Conservation (phyloP, 2,888 invertebrate genomes). For the Lasius fuliginosus region DNA sequence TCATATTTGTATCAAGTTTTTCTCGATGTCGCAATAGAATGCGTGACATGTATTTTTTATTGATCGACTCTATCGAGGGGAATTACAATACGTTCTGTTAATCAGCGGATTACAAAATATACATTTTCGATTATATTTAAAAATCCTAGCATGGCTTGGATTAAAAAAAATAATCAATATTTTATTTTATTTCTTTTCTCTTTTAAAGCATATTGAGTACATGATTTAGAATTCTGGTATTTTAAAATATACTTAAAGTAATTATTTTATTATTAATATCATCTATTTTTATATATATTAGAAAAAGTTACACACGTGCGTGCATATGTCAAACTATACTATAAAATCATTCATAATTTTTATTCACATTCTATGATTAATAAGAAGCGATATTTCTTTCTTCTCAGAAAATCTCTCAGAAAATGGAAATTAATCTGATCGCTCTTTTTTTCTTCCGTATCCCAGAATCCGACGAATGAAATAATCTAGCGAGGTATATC, state of each 20-base stretch:
- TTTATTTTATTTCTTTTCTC: background rate
- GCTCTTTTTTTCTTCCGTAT: slow-evolving; percentile 13
- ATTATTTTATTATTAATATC: background rate
- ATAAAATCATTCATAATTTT: background rate
- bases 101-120: slow-evolving; percentile 4
- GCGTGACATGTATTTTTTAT: slow-evolving; percentile 15
- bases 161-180: background rate
- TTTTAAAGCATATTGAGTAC: background rate
- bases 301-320: too few relatives aligned
- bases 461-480: slow-evolving; percentile 21
- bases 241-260: background rate
- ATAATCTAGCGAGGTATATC: slow-evolving; percentile 63
- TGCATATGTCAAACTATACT: background rate
- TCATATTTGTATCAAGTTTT: slow-evolving; percentile 15
- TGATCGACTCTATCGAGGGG: background rate
- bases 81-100: slow-evolving; percentile 12
- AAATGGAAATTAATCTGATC: slow-evolving; percentile 41
- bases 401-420: background rate
- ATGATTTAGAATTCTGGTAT: background rate
- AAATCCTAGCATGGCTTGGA: background rate
- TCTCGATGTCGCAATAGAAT: slow-evolving; percentile 3
- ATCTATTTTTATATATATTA: background rate
- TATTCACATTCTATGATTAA: background rate
- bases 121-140: background rate
- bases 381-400: background rate